Evolutionary conservation across 1,140 invertebrate genomes (phyloP).

Genomic region (Polyergus mexicanus): DNA sequence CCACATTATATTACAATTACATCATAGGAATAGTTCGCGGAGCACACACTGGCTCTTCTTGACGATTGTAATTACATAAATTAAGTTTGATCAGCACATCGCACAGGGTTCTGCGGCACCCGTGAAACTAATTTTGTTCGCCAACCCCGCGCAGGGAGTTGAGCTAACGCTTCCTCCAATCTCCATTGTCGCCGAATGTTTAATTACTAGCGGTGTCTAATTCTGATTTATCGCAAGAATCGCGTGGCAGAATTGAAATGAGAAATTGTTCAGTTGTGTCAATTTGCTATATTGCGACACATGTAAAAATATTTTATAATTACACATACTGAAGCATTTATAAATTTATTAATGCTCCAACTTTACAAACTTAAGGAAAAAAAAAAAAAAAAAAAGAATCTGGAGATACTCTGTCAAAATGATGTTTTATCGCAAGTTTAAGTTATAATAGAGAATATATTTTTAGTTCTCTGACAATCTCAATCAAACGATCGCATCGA

Average conservation of each 20-base stretch:
- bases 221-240: constrained; percentile 54
- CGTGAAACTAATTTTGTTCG: constrained; percentile 68
- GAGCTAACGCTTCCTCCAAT: not conserved
- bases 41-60: constrained; percentile 36
- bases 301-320: not conserved
- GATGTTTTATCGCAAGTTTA: not conserved
- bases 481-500: not conserved
- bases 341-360: not conserved
- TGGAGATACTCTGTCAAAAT: not conserved
- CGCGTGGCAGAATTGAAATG: constrained; percentile 23
- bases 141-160: not conserved
- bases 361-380: not conserved
- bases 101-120: not conserved
- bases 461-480: not conserved
- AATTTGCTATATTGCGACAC: not conserved
- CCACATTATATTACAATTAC: constrained; percentile 45
- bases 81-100: constrained; percentile 65
- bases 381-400: not conserved
- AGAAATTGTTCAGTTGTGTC: not conserved
- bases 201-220: constrained; percentile 37
- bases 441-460: not conserved
- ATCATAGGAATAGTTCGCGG: constrained; percentile 23
- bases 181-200: constrained; percentile 39
- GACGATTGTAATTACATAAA: constrained; percentile 67
- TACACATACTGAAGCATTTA: not conserved